Base-by-base conservation (phyloP, 2,797 vertebrate species). In the Calcarius lapponicus region DNA sequence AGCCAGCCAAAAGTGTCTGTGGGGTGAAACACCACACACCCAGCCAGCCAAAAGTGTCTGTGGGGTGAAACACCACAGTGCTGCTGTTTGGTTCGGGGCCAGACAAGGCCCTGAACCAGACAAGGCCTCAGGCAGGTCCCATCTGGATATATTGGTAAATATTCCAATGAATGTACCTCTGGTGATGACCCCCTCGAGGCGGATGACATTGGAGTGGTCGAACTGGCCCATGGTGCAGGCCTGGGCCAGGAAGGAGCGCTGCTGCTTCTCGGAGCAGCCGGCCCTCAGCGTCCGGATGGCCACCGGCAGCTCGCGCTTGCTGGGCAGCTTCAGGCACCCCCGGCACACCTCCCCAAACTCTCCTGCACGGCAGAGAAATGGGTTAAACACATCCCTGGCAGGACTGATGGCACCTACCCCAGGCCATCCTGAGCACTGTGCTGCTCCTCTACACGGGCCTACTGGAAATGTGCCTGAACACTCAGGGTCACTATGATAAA, bases 141-240 rank as follows among this genome's bases (percentile, higher is more conserved):
- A 16, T 51, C 26, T 2, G 4, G 26, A 3, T 50, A 10, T 28
- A 11, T 51, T 51, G 50, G 50, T 17, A 51, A 51, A 26, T 29
- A 51, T 29, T 51, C 50, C 50, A 51, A 17, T 51, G 17, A 51
- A 29, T 17, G 16, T 11, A 94, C 95, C 95, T 88, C 95, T 83
- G 80, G 93, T 94, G 91, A 95, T 42, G 65, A 96, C 95, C 9
- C 99, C 99, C 89, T 99, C 99, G 80, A 99, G 98, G 31, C 99
- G 98, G 93, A 99, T 97, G 81, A 99, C 98, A 10, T 99, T 99
- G 96, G 98, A 95, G 54, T 99, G 99, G 97, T 99, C 99, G 1
- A 99, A 99, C 98, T 99, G 99, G 34, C 99, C 99, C 95, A 99
- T 98, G 75, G 99, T 99, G 88, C 98, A 98, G 0, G 99, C 99